Conservation (phyloP, 2,888 invertebrate genomes). For the Phengaris alcon region DNA sequence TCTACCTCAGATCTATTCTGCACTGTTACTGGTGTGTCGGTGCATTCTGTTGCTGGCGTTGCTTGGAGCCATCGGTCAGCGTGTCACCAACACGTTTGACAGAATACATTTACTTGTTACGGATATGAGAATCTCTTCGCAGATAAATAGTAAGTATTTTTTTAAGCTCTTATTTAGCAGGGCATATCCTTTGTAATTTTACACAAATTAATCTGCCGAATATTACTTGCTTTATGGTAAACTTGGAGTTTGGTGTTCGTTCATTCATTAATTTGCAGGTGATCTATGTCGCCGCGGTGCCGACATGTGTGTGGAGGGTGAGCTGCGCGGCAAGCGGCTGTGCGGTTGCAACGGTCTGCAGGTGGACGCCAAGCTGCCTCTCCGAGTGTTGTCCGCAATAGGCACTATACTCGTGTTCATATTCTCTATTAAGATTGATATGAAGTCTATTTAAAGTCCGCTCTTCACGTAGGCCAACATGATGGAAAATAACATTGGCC, state of each 20-base stretch:
- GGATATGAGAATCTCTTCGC: neutral
- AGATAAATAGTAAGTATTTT: neutral
- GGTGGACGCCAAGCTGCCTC: neutral
- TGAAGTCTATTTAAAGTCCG: neutral
- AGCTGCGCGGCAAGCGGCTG: neutral
- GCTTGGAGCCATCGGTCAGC: neutral
- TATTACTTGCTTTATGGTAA: too few relatives aligned
- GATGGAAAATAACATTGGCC: too few relatives aligned
- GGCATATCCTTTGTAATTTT: too few relatives aligned
- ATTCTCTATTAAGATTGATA: neutral
- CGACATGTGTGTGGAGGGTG: constrained; percentile 4
- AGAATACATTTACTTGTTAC: neutral
- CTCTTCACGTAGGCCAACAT: too few relatives aligned
- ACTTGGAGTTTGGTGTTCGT: too few relatives aligned
- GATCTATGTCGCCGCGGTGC: neutral
- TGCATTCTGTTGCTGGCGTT: neutral
- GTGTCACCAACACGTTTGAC: neutral
- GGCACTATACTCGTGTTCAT: constrained; percentile 5
- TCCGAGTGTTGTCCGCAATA: neutral
- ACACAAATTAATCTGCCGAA: too few relatives aligned
- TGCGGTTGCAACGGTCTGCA: neutral
- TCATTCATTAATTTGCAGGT: neutral
- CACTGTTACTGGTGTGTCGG: neutral
- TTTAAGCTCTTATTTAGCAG: too few relatives aligned
- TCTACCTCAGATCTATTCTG: neutral